Conservation (phyloP, 2,888 invertebrate species). For the Agonum fuliginosum region DNA sequence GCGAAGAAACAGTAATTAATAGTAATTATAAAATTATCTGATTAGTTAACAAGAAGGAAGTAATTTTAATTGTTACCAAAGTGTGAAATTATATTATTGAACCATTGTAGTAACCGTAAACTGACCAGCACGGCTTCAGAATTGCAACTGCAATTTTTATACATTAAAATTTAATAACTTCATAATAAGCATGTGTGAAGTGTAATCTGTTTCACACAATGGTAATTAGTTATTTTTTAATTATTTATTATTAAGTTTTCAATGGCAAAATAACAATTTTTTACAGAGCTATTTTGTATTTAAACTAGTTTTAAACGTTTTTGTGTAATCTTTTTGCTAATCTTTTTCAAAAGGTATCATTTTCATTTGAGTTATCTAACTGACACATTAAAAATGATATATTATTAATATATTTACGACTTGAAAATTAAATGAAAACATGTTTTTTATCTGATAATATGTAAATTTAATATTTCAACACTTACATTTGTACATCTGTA, state of each 20-base stretch:
- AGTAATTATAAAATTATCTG: constrained; percentile 32
- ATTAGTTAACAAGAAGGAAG: constrained; percentile 34
- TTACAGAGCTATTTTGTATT: not conserved
- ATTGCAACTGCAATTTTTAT: constrained; percentile 16
- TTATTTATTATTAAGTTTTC: not conserved
- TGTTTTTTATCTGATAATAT: too few species aligned
- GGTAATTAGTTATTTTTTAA: not conserved
- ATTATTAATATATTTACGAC: too few species aligned
- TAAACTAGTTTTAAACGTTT: not conserved
- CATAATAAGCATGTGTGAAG: not conserved
- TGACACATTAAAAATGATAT: too few species aligned
- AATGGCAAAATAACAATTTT: not conserved
- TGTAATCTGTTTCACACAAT: too few species aligned
- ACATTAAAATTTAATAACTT: constrained; percentile 10
- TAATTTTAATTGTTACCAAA: constrained; percentile 30
- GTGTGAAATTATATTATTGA: constrained; percentile 39
- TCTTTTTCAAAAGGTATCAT: not conserved
- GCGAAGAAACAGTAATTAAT: constrained; percentile 24
- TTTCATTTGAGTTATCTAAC: not conserved
- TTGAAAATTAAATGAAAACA: too few species aligned
- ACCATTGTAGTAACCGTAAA: constrained; percentile 32
- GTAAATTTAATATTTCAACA: too few species aligned
- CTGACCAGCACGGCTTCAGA: not conserved
- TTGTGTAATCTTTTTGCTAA: not conserved
- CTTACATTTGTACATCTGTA: too few species aligned